Evolutionary conservation across 2,888 invertebrate genomes (phyloP), one percentile per base, ranked within the genome.

Genomic region (Helobdella robusta): DNA sequence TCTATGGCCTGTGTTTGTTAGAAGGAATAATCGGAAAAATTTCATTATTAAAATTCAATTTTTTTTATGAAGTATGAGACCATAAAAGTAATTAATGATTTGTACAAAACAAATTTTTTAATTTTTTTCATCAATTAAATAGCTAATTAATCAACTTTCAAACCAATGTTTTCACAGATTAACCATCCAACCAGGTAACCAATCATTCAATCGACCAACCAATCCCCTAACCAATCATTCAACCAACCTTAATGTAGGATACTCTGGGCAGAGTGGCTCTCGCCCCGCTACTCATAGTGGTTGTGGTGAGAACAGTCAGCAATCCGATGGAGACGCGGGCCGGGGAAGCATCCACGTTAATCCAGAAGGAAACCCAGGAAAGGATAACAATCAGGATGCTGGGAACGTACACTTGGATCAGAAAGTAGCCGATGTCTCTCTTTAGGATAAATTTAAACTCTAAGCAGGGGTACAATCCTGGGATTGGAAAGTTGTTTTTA

Each of bases 311-410:
- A 40, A 68, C 68, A 5, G 67, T 67, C 28, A 67, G 59, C 30
- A 67, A 59, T 59, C 91, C 91, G 23, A 91, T 81, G 0, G 91
- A 91, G 66, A 91, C 89, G 67, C 91, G 83, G 0, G 91, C 91
- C 0, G 91, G 91, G 72, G 90, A 89, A 5, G 91, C 91, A 28
- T 67, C 91, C n/a, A 73, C 69, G 64, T 72, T 91, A 74, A 91
- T 91, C 92, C 91, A 92, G 82, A 92, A 92, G 0, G 91, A 91
- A 71, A 92, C 91, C 91, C 91, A 92, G 85, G 90, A 91, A 89
- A 92, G 90, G 67, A 91, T 90, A 54, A 91, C 91, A 76, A 91
- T 71, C 20, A 72, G 71, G 40, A 72, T 67, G 46, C 65, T 66
- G 1, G 72, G 72, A 1, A 72, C 66, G 63, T 72, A 72, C 25